Evolutionary conservation across 2,888 invertebrate species (phyloP), one percentile per base, ranked within the genome.

Genomic region (Bembecia ichneumoniformis): DNA sequence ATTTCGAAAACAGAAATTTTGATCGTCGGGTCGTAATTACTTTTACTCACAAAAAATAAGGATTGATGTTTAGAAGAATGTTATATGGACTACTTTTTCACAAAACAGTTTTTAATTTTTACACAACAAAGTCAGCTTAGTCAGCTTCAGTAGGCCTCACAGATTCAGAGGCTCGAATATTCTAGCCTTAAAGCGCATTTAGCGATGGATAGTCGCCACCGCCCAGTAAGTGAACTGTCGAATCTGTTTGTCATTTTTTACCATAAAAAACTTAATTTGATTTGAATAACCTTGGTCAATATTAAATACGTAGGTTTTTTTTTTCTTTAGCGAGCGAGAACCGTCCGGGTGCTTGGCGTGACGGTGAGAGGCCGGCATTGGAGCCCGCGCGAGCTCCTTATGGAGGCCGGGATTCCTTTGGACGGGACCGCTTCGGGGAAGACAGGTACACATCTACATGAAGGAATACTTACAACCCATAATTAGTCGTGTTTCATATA

Each of bases 281-380:
- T 55, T 46, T 50, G 9, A n/a, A n/a, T n/a, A n/a, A 20, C 20
- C 20, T 20, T 28, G 28, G 0, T 9, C 28, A 28, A 28, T 40
- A 7, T 40, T 2, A 40, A 40, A 40, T 5, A 40, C 11, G 35
- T 1, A n/a, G 35, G 11, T 40, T 34, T 56, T 55, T 50, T 50
- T 36, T n/a, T 40, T 3, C 13, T 40, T 40, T 67, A 87, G 84
- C 88, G 57, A 82, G 86, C 55, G 82, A 83, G 55, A 82, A 83
- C 54, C 71, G 69, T 11, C 87, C 88, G 3, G 88, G 88, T 3
- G 88, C 77, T 3, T 89, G 88, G 89, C 77, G 89, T 3, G 88
- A 88, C 58, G 81, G 82, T 40, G 82, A 82, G 43, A 67, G 84
- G 2, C 71, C 79, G 14, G 59, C 75, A 7, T 53, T 71, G 2